Base-by-base conservation (phyloP, 2,888 invertebrate genomes). In the Barypeithes pellucidus region DNA sequence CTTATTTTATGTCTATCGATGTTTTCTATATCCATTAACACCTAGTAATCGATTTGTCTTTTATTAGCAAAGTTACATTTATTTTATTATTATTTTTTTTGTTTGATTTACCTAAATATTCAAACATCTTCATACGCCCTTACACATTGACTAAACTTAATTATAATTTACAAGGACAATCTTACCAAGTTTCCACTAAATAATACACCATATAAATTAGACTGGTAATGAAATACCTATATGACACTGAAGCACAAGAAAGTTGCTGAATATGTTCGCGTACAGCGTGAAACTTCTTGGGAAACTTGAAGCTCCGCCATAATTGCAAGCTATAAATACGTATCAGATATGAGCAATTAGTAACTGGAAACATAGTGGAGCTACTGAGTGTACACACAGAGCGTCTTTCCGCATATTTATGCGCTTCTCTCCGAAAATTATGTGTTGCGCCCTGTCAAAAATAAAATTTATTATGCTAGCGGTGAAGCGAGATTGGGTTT, bases 341-440 rank as follows among this genome's bases (percentile, higher is more conserved):
- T 84, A 84, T 85, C 85, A 84, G 85, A 85, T 85, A 84, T 82
- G 83, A 84, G 84, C 84, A 85, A 85, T 85, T 85, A 85, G 84
- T 80, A 82, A 81, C 81, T 79, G 75, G 80, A 81, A 75, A 78
- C 79, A 78, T 78, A 67, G 70, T 73, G 68, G 71, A 67, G 71
- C 62, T 67, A 54, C 71, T 67, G 72, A 72, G 67, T 67, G 67
- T 72, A 69, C 65, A 69, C 65, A 67, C 67, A 52, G 67, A 67
- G 72, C 67, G 66, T 67, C 67, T 67, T 72, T 59, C 72, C 67
- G 72, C 67, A 67, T 72, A 72, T 72, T 72, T 57, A 57, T 29
- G 54, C 54, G 54, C 8, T 57, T 33, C 54, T 57, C 62, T 33
- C 62, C 67, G 67, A 72, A 72, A 72, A 68, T 72, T 72, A 72